phyloP scores from a whole-genome alignment of 2,797 vertebrate genomes.

The Mormyrus hasselquistii region DNA sequence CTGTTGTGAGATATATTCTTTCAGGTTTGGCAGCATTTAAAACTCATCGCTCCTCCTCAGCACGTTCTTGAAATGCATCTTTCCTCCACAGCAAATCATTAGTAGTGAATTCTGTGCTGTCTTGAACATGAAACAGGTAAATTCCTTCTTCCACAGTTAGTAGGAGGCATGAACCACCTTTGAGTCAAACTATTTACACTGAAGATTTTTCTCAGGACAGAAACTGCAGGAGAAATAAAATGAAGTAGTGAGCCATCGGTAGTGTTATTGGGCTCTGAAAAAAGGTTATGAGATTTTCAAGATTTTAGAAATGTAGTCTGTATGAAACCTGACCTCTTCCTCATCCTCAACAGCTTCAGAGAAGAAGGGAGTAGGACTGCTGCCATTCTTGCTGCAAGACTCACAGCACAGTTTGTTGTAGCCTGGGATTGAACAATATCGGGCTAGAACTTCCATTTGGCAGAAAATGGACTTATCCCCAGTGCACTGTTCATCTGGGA shows the following conservation, averaged over 20 bases:
- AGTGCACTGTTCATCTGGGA: conserved; percentile 78
- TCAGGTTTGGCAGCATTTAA: conserved; percentile 42
- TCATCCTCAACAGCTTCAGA: conserved; percentile 59
- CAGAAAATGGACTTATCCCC: conserved; percentile 91
- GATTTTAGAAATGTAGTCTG: conserved; percentile 50
- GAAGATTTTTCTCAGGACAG: conserved; percentile 40
- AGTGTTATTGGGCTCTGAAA: conserved; percentile 34
- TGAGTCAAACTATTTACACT: conserved; percentile 42
- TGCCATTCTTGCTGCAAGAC: conserved; percentile 77
- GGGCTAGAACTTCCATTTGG: conserved; percentile 82
- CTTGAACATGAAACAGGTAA: conserved; percentile 27
- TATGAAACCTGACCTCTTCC: conserved; percentile 57
- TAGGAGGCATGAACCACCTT: conserved; percentile 34
- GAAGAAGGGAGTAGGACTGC: conserved; percentile 55
- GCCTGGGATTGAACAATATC: conserved; percentile 86
- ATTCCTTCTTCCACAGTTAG: conserved; percentile 33
- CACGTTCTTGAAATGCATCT: conserved; percentile 46
- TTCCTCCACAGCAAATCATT: conserved; percentile 46
- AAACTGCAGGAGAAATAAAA: conserved; percentile 36
- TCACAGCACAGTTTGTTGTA: conserved; percentile 90
- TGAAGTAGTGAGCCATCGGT: conserved; percentile 20
- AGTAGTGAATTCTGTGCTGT: conserved; percentile 32
- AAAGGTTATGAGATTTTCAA: conserved; percentile 50
- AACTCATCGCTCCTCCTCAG: conserved; percentile 71
- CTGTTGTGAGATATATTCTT: conserved; percentile 54